These are phyloP conservation scores for Potorous gilbertii DNA, from an alignment of 2,797 vertebrate genomes.

Conservation along the genomic window DNA sequence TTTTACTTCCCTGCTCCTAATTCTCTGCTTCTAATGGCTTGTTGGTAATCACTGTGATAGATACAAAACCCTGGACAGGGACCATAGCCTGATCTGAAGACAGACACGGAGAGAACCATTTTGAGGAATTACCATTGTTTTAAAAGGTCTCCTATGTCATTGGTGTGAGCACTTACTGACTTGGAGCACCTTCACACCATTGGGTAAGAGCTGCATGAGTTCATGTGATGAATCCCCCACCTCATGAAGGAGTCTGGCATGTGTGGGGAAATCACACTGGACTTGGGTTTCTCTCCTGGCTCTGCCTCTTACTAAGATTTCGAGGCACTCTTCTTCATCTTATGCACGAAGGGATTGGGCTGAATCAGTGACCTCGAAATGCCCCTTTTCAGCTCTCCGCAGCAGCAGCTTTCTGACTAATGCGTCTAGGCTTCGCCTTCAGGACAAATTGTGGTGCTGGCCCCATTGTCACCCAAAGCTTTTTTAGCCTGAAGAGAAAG, in stretches of 20 bases:
- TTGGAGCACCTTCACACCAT: not conserved
- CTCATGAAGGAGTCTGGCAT: not conserved
- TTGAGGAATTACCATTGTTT: slow-evolving; percentile 1
- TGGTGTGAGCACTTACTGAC: not conserved
- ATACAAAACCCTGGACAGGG: not conserved
- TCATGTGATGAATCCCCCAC: not conserved
- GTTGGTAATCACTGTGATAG: not conserved
- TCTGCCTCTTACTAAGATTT: not conserved
- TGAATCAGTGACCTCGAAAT: not conserved
- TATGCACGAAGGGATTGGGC: not conserved
- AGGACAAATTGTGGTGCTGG: not conserved
- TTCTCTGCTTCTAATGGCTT: not conserved
- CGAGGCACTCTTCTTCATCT: not conserved
- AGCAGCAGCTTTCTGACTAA: not conserved
- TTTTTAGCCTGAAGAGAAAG: not conserved
- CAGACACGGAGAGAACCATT: not conserved
- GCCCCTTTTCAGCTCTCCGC: accelerated
- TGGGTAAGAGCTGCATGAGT: not conserved
- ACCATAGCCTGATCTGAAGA: not conserved
- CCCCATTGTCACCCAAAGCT: not conserved
- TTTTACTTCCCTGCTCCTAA: slow-evolving; percentile 30
- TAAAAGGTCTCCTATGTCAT: not conserved
- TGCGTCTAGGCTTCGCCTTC: not conserved
- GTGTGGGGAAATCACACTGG: not conserved
- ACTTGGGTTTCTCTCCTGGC: not conserved